Evolutionary conservation across 2,113 vertebrate genomes (phyloP).

Genomic region (Laterallus jamaicensis): DNA sequence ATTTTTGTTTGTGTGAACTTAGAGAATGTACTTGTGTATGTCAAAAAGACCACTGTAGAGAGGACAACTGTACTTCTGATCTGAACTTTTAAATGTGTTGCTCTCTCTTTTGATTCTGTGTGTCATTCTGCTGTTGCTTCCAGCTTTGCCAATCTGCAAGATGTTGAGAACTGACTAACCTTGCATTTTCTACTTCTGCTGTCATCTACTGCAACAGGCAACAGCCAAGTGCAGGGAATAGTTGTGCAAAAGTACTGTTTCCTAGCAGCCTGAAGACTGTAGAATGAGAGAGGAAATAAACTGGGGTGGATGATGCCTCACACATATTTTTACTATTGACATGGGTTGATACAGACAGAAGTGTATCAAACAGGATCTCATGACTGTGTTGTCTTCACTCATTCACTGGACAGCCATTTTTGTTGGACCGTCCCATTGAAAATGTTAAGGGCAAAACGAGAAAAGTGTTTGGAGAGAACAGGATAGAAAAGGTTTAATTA

Average conservation of each 20-base stretch:
- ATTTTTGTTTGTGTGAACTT: background rate
- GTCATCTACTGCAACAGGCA: background rate
- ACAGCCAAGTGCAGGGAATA: background rate
- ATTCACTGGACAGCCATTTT: background rate
- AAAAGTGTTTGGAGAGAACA: background rate
- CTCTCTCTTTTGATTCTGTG: background rate
- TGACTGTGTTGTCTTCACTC: background rate
- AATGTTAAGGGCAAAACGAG: background rate
- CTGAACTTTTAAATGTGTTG: background rate
- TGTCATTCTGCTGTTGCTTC: background rate
- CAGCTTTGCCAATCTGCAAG: constrained; percentile 2
- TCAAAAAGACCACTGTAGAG: background rate
- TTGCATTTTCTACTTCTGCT: background rate
- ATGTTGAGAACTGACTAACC: background rate
- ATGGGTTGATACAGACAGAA: background rate
- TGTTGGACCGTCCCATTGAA: background rate
- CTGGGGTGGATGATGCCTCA: background rate
- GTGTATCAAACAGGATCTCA: background rate
- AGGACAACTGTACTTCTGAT: background rate
- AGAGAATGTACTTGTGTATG: background rate
- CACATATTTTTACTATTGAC: background rate
- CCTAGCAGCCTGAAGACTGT: background rate
- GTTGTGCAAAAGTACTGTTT: background rate
- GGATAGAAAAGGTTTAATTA: background rate
- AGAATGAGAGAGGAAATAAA: background rate